Base-by-base conservation (phyloP, 2,797 vertebrate genomes). In the Sebastes oblongus region DNA sequence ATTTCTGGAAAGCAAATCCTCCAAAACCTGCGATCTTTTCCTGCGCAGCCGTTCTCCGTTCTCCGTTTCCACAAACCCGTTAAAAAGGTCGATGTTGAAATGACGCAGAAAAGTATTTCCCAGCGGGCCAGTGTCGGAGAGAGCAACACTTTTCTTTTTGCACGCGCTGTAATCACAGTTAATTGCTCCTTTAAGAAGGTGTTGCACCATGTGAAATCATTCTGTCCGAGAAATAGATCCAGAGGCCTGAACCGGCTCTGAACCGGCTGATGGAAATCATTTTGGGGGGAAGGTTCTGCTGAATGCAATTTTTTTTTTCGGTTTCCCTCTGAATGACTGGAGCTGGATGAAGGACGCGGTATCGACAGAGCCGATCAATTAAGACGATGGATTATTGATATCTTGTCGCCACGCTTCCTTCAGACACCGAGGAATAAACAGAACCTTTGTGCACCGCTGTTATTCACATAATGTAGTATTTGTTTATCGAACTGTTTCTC, bases 81-180 rank as follows among this genome's bases (percentile, higher is more conserved):
- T 91, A 95, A 94, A 95, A 94, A 94, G 85, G 84, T 89, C 86
- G 85, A 86, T 88, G 85, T 93, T 93, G 91, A 95, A 95, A 95
- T 94, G 92, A 94, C 91, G 91, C 93, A 94, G 92, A 91, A 91
- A 91, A 92, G 89, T 84, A 88, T 92, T 89, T 87, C 93, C 94
- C 91, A 85, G 88, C 85, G 87, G 91, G 70, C 86, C 76, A 20
- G 82, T 83, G 89, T 84, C 88, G 80, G 34, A 36, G 78, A 84
- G 86, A 92, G 89, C 86, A 87, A 88, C 90, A 89, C 93, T 88
- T 91, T 89, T 86, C 90, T 36, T 36, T 91, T 90, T 89, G 91
- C 89, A 80, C 85, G 81, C 89, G 34, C 34, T 36, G 72, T 93
- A 95, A 95, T 96, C 92, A 87, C 89, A 93, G 88, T 90, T 95